Base-by-base conservation (phyloP, 1,140 invertebrate genomes). In the Brachionus asplanchnoidis region DNA sequence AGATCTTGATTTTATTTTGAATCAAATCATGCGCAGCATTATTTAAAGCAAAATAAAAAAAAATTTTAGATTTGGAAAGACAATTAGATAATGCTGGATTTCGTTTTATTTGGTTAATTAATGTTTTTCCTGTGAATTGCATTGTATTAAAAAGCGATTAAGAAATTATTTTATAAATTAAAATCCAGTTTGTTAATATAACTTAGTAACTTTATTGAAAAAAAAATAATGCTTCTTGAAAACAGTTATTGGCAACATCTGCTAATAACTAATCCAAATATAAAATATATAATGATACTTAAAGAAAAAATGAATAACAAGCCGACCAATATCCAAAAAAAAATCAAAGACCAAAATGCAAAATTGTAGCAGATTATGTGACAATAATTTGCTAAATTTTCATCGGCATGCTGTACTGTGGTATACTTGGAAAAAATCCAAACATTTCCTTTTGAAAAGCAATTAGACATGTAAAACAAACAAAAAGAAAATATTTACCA, bases 391-490 rank as follows among this genome's bases (percentile, higher is more conserved):
- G 20, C 6, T 14, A 36, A 12, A 36, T 77, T 36, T 11, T 44
- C 42, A 77, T 32, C 53, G 3, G 20, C 26, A 26, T 50, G 42
- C 44, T 77, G 73, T 20, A 77, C 44, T 50, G 11, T 20, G 0
- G 40, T 26, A 77, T 77, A 77, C 26, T 77, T 77, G 20, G 73
- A 77, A 50, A 77, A 77, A 20, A 77, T 23, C 73, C 73, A 77
- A 11, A 77, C 73, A 50, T 77, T 77, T 28, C 73, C 73, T 40
- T 40, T 75, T n/a, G 3, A 42, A n/a, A 75, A 75, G 14, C 7
- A 40, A 44, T 42, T 75, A 23, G 14, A 14, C 17, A 42, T 36
- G 14, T n/a, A 75, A n/a, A 17, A 3, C 0, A 23, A 9, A 36
- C 1, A 44, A 17, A 42, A 20, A 3, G 0, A 44, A 3, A 42